These are phyloP conservation scores for Myopa tessellatipennis DNA, from an alignment of 2,888 invertebrate species.

Conservation along the genomic window DNA sequence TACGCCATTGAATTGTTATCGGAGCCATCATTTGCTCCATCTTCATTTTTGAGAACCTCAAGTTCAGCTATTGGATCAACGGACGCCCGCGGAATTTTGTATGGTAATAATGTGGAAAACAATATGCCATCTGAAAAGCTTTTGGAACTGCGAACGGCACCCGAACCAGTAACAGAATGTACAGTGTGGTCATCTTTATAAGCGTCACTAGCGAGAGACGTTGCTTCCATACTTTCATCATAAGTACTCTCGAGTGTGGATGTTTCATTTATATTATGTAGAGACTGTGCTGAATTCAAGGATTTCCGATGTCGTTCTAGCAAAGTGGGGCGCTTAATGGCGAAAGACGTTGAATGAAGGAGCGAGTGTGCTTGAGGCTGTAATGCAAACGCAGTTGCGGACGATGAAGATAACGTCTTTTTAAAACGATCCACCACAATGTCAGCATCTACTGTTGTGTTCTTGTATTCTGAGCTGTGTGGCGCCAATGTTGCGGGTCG, in stretches of 20 bases:
- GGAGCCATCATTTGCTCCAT: neutral
- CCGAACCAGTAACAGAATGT: conserved; percentile 70
- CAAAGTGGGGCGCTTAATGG: conserved; percentile 64
- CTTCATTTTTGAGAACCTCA: conserved; percentile 11
- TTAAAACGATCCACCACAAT: conserved; percentile 55
- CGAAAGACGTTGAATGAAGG: conserved; percentile 65
- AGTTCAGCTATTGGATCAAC: conserved; percentile 38
- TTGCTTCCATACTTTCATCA: conserved; percentile 44
- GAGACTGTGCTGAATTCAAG: conserved; percentile 59
- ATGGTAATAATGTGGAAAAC: conserved; percentile 41
- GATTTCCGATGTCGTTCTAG: conserved; percentile 54
- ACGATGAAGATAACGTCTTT: conserved; percentile 39
- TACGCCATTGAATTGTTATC: conserved; percentile 54
- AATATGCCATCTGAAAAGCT: conserved; percentile 46
- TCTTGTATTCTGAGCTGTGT: conserved; percentile 45
- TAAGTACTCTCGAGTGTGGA: conserved; percentile 39
- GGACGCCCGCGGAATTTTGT: conserved; percentile 46
- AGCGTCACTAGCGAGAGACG: conserved; percentile 40
- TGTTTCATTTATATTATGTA: conserved; percentile 62
- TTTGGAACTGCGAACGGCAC: conserved; percentile 41
- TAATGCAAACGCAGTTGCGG: conserved; percentile 45
- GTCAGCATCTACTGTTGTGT: conserved; percentile 46
- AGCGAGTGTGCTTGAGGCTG: conserved; percentile 50
- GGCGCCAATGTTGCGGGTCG: conserved; percentile 40
- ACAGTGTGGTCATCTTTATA: conserved; percentile 67